A percentile compares a stretch with the other conserved stretches of the same genome.
Evolutionary conservation across 2,113 vertebrate species (phyloP).

Genomic region (Origma solitaria): DNA sequence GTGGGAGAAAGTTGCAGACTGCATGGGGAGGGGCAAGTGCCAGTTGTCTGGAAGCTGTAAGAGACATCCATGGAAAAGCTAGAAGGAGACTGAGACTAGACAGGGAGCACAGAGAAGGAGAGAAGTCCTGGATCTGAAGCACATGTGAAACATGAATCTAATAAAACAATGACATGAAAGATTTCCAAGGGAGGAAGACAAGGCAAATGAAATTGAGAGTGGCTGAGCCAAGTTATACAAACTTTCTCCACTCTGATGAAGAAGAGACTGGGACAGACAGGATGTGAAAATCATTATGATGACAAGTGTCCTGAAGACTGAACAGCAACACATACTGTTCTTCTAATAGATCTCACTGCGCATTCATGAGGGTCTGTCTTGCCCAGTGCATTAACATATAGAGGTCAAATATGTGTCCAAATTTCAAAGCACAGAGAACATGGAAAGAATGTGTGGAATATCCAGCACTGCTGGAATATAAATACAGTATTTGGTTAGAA

Average conservation of each 20-base stretch:
- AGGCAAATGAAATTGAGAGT: background rate
- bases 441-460: background rate
- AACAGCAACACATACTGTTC: background rate
- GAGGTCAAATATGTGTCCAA: background rate
- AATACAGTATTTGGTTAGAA: background rate
- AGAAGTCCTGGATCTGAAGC: background rate
- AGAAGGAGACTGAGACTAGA: background rate
- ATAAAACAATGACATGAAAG: background rate
- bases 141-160: background rate
- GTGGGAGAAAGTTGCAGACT: background rate
- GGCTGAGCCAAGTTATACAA: background rate
- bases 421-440: background rate
- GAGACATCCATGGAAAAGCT: background rate
- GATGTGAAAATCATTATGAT: background rate
- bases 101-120: background rate
- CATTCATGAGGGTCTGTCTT: background rate
- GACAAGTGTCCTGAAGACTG: background rate
- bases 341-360: background rate
- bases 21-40: background rate
- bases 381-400: fast-evolving
- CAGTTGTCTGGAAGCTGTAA: background rate
- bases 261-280: background rate
- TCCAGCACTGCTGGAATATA: background rate
- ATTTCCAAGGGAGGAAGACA: background rate
- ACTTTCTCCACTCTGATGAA: background rate